Evolutionary conservation across 2,888 invertebrate species (phyloP).

Genomic region (Tinea trinotella): DNA sequence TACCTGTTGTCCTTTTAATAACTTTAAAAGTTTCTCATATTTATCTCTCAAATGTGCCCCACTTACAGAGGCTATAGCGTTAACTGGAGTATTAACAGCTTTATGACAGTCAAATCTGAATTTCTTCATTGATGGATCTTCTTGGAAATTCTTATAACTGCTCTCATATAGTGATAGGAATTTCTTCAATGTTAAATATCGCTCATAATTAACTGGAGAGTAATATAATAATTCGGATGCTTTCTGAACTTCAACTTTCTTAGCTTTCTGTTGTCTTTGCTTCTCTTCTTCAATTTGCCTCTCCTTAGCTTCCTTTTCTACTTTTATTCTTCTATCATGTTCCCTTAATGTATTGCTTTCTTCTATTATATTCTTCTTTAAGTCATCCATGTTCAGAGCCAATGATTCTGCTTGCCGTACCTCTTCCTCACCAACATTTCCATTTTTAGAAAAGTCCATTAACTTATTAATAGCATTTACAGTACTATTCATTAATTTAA

Average conservation of each 20-base stretch:
- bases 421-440: conserved; percentile 60
- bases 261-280: conserved; percentile 32
- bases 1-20: conserved; percentile 80
- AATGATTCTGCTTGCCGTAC: conserved; percentile 68
- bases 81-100: conserved; percentile 89
- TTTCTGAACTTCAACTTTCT: conserved; percentile 23
- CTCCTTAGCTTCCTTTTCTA: conserved; percentile 41
- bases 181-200: conserved; percentile 70
- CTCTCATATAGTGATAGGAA: conserved; percentile 73
- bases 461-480: conserved; percentile 55
- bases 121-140: conserved; percentile 77
- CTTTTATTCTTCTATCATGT: conserved; percentile 32
- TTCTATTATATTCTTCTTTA: conserved; percentile 52
- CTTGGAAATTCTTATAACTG: conserved; percentile 72
- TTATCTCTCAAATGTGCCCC: conserved; percentile 80
- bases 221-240: conserved; percentile 48
- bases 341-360: conserved; percentile 31
- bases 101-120: conserved; percentile 88
- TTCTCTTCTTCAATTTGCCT: conserved; percentile 27
- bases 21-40: conserved; percentile 78
- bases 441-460: conserved; percentile 54
- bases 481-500: conserved; percentile 46
- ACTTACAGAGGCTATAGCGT: conserved; percentile 85
- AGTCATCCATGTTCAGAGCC: conserved; percentile 57
- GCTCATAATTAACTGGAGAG: conserved; percentile 57